Evolutionary conservation across 2,113 vertebrate genomes (phyloP), one percentile per base, ranked within the genome.

Genomic region (Dicrurus megarhynchus): DNA sequence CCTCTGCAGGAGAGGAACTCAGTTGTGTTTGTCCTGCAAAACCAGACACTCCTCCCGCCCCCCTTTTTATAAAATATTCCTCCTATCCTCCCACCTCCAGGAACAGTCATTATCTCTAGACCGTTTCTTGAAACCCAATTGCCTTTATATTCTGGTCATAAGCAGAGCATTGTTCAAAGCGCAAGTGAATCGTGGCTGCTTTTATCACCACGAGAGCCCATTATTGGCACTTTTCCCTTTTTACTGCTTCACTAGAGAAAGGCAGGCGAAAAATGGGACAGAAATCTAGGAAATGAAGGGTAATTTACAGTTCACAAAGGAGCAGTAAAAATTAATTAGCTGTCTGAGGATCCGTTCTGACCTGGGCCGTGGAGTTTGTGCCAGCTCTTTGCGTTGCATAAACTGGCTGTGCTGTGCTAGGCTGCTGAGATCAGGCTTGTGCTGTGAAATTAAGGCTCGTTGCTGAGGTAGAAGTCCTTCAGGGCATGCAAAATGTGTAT

Each of bases 241-340:
- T 94, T 90, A 89, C 71, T 88, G 96, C 85, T 84, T 92, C 71
- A 7, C 92, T 84, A 81, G 79, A 96, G 93, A 96, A 96, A 94
- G 87, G 75, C 93, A 84, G 76, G 82, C 22, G 0, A 92, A 95
- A 96, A 96, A 93, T 75, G 90, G 92, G 92, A 97, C 92, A 96
- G 96, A 96, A 96, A 93, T 97, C 96, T 94, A 96, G 96, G 95
- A 97, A 96, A 94, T 80, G 95, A 97, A 96, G 88, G 93, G 93
- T 96, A 96, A 96, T 97, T 96, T 97, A 95, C 95, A 92, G 96
- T 96, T 97, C 95, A 96, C 95, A 95, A 96, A 96, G 80, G 93
- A 96, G 90, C 96, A 94, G 95, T 95, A 94, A 96, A 97, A 97
- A 96, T 94, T 97, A 97, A 97, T 97, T 97, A 97, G 86, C 92